Evolutionary conservation across 37 sponge, comb jelly and placozoan genomes (phyloP).

Genomic region (Lycopodina hypogea): DNA sequence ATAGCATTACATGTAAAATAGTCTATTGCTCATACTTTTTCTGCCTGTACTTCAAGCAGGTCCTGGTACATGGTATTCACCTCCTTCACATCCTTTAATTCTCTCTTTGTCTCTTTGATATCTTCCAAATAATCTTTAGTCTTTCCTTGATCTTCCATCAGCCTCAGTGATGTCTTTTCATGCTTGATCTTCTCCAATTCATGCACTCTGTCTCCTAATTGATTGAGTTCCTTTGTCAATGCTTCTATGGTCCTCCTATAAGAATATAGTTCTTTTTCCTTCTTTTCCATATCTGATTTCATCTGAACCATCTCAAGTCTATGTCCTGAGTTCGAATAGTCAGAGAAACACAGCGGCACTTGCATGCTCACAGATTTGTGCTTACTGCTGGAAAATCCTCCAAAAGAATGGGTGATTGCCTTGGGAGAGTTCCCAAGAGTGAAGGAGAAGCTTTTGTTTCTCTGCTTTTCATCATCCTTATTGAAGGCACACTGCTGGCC

Average conservation of each 20-base stretch:
- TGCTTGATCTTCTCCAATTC: constrained; percentile 1
- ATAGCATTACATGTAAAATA: too few species aligned
- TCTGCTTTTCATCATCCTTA: not conserved
- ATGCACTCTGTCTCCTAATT: not conserved
- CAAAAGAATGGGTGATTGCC: not conserved
- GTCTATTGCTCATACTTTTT: not conserved
- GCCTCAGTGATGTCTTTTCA: not conserved
- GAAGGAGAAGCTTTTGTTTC: too few species aligned
- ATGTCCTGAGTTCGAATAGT: not conserved
- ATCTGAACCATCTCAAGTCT: not conserved
- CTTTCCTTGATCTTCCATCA: too few species aligned
- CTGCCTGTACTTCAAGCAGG: not conserved
- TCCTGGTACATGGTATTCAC: constrained; percentile 8
- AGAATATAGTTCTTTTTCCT: not conserved
- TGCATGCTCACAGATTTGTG: not conserved
- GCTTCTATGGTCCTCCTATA: not conserved
- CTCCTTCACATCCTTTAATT: not conserved
- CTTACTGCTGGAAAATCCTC: not conserved
- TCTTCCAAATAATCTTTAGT: not conserved
- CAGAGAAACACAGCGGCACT: not conserved
- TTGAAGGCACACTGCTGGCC: constrained; percentile 3
- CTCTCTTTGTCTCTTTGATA: not conserved
- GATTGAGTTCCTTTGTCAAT: constrained; percentile 5
- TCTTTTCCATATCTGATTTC: constrained; percentile 2
- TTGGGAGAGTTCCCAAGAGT: not conserved